Conservation (phyloP, 2,888 invertebrate species). For the Diarsia rubi region DNA sequence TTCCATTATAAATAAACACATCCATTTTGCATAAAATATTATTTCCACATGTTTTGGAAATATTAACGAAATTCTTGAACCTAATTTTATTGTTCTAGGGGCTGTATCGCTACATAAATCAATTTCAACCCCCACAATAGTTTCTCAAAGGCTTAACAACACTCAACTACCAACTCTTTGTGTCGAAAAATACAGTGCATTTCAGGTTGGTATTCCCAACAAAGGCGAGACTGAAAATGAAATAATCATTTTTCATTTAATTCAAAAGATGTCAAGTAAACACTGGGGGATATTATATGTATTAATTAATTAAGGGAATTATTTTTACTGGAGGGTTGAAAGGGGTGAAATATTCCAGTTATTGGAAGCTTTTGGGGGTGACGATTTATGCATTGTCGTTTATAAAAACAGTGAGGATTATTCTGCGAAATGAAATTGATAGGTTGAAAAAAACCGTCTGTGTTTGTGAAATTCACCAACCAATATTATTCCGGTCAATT, state of each 20-base stretch:
- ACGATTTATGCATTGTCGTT: conserved; percentile 22
- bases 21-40: conserved; percentile 10
- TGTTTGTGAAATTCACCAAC: background rate
- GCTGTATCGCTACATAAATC: conserved; percentile 66
- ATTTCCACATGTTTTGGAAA: conserved; percentile 42
- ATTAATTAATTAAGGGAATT: conserved; percentile 61
- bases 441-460: background rate
- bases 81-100: conserved; percentile 66
- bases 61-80: conserved; percentile 53
- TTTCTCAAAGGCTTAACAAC: conserved; percentile 50
- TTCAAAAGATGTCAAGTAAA: conserved; percentile 75
- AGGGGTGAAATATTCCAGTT: conserved; percentile 50
- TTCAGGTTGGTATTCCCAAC: conserved; percentile 24
- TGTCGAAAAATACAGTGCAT: fast-evolving
- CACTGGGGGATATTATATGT: conserved; percentile 61
- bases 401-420: background rate
- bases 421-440: background rate
- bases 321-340: conserved; percentile 56
- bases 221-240: conserved; percentile 71
- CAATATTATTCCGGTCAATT: too few species aligned
- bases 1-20: background rate
- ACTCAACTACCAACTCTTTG: conserved; percentile 22
- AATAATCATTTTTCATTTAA: conserved; percentile 78
- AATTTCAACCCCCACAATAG: conserved; percentile 67
- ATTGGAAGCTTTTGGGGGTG: conserved; percentile 14